phyloP scores from a whole-genome alignment of 2,113 vertebrate genomes.

The Malurus melanocephalus region DNA sequence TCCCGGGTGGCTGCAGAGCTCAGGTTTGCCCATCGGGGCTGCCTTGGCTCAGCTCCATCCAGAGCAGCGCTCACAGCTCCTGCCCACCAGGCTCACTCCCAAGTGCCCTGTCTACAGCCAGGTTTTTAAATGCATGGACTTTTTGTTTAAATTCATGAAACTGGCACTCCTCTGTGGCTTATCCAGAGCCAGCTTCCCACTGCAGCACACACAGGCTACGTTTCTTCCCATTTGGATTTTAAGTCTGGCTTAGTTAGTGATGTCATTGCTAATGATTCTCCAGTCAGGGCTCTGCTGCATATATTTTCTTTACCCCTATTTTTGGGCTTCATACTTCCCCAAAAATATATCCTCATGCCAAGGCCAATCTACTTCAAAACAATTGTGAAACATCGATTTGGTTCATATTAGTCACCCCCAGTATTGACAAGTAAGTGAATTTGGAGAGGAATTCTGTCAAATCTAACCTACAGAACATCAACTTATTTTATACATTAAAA shows the following conservation, averaged over 20 bases:
- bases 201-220: background rate
- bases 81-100: too few relatives aligned
- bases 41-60: background rate
- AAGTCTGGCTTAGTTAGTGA: background rate
- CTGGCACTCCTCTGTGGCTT: background rate
- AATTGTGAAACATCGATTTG: background rate
- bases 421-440: background rate
- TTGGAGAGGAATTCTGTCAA: background rate
- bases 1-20: accelerated
- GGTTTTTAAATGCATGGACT: background rate
- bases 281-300: background rate
- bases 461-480: background rate
- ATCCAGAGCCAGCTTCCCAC: background rate
- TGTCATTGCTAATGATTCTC: background rate
- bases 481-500: background rate
- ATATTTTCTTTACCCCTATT: background rate
- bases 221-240: background rate
- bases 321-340: background rate
- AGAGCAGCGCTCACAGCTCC: accelerated
- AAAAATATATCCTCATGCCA: background rate
- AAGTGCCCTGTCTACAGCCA: background rate
- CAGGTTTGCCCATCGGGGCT: background rate
- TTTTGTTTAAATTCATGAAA: background rate
- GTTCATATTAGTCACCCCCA: background rate
- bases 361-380: background rate